phyloP scores from a whole-genome alignment of 2,888 invertebrate species.

The Dyspetes luteomarginatus region DNA sequence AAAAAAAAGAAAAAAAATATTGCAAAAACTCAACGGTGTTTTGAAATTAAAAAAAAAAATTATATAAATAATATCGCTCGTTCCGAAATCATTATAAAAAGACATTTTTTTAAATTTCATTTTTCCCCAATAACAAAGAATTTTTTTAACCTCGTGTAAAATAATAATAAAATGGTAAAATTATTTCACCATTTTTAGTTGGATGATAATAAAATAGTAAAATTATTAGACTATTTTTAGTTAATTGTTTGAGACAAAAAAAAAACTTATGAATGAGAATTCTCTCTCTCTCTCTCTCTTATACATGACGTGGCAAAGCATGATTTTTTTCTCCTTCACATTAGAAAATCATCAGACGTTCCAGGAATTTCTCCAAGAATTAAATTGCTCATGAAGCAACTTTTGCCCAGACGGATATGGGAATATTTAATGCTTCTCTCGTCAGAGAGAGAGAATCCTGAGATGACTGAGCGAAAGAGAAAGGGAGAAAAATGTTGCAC shows the following conservation, averaged over 20 bases:
- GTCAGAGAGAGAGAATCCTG: slow-evolving; percentile 60
- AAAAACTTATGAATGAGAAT: neutral
- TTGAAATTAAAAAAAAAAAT: neutral
- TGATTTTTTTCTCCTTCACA: slow-evolving; percentile 6
- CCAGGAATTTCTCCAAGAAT: slow-evolving; percentile 59
- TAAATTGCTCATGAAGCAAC: neutral
- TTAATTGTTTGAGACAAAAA: too few relatives aligned
- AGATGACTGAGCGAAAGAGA: neutral
- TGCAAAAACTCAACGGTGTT: too few relatives aligned
- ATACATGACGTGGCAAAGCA: slow-evolving; percentile 32
- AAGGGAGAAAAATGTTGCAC: slow-evolving; percentile 21
- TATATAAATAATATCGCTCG: neutral
- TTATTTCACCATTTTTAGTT: too few relatives aligned
- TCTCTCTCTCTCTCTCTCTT: neutral
- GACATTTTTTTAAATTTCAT: too few relatives aligned
- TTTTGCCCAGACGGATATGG: slow-evolving; percentile 51
- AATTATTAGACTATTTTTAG: too few relatives aligned
- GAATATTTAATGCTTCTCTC: slow-evolving; percentile 46
- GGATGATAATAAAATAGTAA: too few relatives aligned
- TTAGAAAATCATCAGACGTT: slow-evolving; percentile 45
- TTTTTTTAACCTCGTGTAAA: too few relatives aligned
- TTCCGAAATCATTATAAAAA: too few relatives aligned
- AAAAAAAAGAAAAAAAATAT: too few relatives aligned
- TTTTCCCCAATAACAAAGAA: too few relatives aligned
- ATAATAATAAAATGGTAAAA: too few relatives aligned